Percentiles rank a stretch among this genome's conserved stretches.
These are phyloP conservation scores for Stegodyphus mimosarum DNA, from an alignment of 1,140 invertebrate species.

Conservation along the genomic window DNA sequence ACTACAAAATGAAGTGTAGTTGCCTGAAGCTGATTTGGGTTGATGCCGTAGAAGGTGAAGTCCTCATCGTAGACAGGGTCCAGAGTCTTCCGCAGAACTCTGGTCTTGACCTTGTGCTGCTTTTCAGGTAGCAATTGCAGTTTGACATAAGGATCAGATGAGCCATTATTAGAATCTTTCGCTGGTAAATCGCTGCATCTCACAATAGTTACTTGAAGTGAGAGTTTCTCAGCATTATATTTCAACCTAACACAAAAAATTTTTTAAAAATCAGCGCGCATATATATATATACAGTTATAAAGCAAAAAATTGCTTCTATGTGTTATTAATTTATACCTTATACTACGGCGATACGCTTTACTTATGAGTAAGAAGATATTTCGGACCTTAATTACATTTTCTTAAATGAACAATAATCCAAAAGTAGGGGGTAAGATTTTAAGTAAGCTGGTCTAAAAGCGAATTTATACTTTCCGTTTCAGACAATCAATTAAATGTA, in stretches of 20 bases:
- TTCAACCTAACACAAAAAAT: slow-evolving; percentile 72
- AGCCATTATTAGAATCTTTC: slow-evolving; percentile 76
- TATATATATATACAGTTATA: no score
- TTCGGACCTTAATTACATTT: no score
- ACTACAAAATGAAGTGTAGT: slow-evolving; percentile 94
- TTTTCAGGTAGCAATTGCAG: slow-evolving; percentile 93
- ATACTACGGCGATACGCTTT: no score
- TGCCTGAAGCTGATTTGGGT: slow-evolving; percentile 82
- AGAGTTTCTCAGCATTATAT: slow-evolving; percentile 88
- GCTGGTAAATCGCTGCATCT: slow-evolving; percentile 85
- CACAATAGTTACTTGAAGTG: slow-evolving; percentile 90
- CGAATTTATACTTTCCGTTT: no score
- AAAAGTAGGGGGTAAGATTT: no score
- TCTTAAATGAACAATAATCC: no score
- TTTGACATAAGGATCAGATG: slow-evolving; percentile 93
- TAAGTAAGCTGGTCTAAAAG: no score
- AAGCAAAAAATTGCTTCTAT: no score
- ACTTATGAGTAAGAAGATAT: no score
- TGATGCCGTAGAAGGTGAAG: slow-evolving; percentile 95
- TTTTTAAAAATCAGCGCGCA: neutral
- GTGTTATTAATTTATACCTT: no score
- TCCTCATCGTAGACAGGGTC: slow-evolving; percentile 96
- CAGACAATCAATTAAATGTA: no score
- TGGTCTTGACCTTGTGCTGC: slow-evolving; percentile 95
- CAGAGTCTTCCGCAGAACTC: slow-evolving; percentile 89